Base-by-base conservation (phyloP, 2,113 vertebrate species). In the Onychostoma macrolepis region DNA sequence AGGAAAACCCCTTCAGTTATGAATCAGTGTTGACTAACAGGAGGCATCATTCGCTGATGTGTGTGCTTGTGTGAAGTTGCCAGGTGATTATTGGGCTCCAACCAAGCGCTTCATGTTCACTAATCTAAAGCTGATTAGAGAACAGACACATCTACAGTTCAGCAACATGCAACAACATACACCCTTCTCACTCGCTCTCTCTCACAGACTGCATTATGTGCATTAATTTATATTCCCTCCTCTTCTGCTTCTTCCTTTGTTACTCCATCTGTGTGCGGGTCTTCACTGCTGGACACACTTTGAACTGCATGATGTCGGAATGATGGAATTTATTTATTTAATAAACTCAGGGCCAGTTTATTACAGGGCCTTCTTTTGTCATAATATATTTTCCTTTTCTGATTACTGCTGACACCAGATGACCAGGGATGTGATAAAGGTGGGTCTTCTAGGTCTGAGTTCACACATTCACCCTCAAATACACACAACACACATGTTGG, bases 361-460 rank as follows among this genome's bases (percentile, higher is more conserved):
- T n/a, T n/a, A n/a, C n/a, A n/a, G n/a, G n/a, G n/a, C n/a, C n/a
- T n/a, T 63, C 4, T 80, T 67, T 72, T 69, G 5, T 86, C 53
- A 76, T 83, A 71, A 21, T 9, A 71, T 17, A 43, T 50, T 88
- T 83, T 63, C 58, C 76, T 63, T 85, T 92, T 95, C 85, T 93
- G 92, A 94, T 93, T 93, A 92, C 92, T 94, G 95, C 96, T 93
- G 89, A 92, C 94, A 83, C n/a, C 94, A 97, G 97, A 97, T 91
- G 97, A 98, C 93, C 97, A 97, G 89, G 95, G 96, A 95, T 97
- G 97, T 94, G 97, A 98, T 77, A 97, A 97, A 98, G 97, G 98
- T 98, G 96, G 93, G 97, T 96, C 80, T 30, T 33, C 61, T 19
- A 15, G 24, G 41, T 58, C 2, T 30, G 26, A 83, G n/a, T 75